Evolutionary conservation across 2,888 invertebrate species (phyloP), one percentile per base, ranked within the genome.

Genomic region (Campoplex capitator): DNA sequence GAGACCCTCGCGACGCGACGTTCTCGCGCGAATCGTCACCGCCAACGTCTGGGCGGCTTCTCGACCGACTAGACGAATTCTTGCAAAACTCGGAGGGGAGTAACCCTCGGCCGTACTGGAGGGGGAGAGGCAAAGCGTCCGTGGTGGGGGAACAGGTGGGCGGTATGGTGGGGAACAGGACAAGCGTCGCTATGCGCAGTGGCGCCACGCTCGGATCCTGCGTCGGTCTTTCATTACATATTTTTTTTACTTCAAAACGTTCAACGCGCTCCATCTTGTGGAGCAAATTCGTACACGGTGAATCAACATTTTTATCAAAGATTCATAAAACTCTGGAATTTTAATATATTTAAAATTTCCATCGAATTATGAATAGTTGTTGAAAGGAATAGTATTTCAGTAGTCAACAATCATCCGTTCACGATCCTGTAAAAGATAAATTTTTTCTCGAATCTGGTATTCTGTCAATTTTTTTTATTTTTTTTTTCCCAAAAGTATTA

Each of bases 1-100:
- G 76, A 68, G 54, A 75, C 48, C 76, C 76, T 80, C 79, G 74
- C 81, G 42, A 11, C 42, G 74, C 74, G 32, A 35, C 71, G 86
- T 85, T 85, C 76, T 74, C 56, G 79, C 56, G 79, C 75, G 80
- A 82, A 56, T 54, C 83, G 80, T 45, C 76, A 77, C 32, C 56
- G 73, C 54, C 81, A 58, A 28, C 70, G 74, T 32, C 70, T 58
- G 56, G 62, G 83, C 70, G 83, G 76, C 76, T 74, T 75, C 48
- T 65, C 45, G 51, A 67, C 48, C 67, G 67, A 51, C 77, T 35
- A 38, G 54, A 74, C n/a, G 56, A n/a, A 35, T 48, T 35, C 18
- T 23, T 38, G 35, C 13, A 23, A 8, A 62, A 62, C 62, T 62
- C 16, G 13, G 16, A 62, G 32, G 62, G 62, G 62, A 62, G 16